Evolutionary conservation across 2,888 invertebrate species (phyloP).

Genomic region (Thereva unica): DNA sequence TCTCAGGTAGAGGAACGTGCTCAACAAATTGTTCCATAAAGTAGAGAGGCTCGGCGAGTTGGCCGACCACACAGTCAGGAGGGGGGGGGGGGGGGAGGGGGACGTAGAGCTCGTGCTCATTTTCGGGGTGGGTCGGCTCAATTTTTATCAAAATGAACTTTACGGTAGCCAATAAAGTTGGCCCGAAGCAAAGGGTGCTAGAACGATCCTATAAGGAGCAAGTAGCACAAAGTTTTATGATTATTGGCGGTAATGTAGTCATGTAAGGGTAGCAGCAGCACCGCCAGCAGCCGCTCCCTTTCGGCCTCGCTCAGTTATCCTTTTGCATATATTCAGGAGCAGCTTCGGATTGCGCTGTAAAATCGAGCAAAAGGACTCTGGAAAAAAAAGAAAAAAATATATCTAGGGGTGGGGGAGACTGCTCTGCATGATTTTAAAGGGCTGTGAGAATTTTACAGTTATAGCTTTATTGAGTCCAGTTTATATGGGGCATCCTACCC

Average conservation of each 20-base stretch:
- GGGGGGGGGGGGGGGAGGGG: background rate
- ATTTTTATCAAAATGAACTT: constrained; percentile 34
- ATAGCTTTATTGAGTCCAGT: constrained; percentile 22
- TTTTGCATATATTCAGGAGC: background rate
- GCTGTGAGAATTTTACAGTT: constrained; percentile 24
- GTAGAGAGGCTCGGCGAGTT: background rate
- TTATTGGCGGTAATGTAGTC: constrained; percentile 34
- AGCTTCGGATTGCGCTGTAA: background rate
- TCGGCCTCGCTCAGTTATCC: background rate
- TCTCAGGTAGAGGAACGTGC: constrained; percentile 13
- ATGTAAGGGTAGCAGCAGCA: constrained; percentile 1
- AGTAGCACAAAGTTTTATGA: constrained; percentile 32
- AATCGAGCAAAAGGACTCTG: background rate
- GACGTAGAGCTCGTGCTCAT: background rate
- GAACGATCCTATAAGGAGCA: constrained; percentile 25
- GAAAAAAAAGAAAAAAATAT: too few species aligned
- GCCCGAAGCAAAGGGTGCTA: constrained; percentile 25
- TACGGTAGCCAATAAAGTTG: constrained; percentile 30
- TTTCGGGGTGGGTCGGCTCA: constrained; percentile 11
- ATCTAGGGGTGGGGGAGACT: background rate
- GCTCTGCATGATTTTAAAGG: constrained; percentile 18
- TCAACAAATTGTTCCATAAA: constrained; percentile 1
- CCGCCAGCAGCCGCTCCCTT: background rate
- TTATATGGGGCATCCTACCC: constrained; percentile 13
- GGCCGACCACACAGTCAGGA: background rate